A percentile compares a stretch with the other conserved stretches of the same genome.
These are phyloP conservation scores for Muscicapa comitata DNA, from an alignment of 2,797 vertebrate genomes.

Conservation along the genomic window DNA sequence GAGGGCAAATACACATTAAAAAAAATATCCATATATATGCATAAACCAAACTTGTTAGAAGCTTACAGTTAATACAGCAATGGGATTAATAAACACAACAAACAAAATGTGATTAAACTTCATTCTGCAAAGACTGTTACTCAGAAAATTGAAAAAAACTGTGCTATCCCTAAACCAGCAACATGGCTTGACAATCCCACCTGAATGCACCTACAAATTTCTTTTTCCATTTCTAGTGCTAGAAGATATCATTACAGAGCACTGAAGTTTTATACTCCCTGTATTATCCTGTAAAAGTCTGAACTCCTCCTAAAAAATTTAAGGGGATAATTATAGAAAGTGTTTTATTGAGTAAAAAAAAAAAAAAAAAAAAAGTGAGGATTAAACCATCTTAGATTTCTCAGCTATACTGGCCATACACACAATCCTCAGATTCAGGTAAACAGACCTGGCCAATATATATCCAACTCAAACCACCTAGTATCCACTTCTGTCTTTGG, in stretches of 20 bases:
- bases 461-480: background rate
- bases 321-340: background rate
- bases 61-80: background rate
- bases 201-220: accelerated
- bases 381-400: background rate
- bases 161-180: background rate
- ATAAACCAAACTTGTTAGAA: background rate
- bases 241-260: background rate
- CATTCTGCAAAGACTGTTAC: background rate
- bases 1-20: background rate
- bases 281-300: background rate
- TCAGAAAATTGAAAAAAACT: background rate
- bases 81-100: background rate
- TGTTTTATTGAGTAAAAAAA: background rate
- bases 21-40: background rate
- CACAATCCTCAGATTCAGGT: background rate
- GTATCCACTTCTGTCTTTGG: background rate
- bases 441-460: background rate
- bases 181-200: background rate
- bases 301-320: background rate
- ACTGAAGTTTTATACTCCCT: background rate
- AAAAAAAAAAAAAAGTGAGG: background rate
- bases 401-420: background rate
- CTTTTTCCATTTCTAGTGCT: background rate
- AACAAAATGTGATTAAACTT: background rate